phyloP scores from a whole-genome alignment of 2,888 invertebrate species.

The Pinctada fucata region DNA sequence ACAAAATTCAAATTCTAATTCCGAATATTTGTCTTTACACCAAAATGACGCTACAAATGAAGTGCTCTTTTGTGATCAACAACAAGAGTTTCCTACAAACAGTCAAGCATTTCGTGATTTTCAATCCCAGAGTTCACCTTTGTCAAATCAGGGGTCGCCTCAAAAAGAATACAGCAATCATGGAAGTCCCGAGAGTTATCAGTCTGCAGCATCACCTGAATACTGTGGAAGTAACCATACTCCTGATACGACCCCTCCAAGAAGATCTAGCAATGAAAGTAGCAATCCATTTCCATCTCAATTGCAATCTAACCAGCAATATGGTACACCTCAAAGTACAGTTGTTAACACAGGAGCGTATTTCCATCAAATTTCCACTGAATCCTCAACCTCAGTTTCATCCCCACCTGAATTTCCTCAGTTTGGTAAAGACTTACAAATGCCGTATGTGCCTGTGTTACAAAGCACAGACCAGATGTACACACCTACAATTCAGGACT shows the following conservation, averaged over 20 bases:
- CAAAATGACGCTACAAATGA: slow-evolving; percentile 6
- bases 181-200: slow-evolving; percentile 40
- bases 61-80: not conserved
- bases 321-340: not conserved
- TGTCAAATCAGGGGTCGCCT: slow-evolving; percentile 33
- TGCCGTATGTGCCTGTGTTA: slow-evolving; percentile 4
- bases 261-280: not conserved
- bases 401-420: not conserved
- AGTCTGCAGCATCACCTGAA: slow-evolving; percentile 38
- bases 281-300: slow-evolving; percentile 3
- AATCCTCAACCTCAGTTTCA: not conserved
- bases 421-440: not conserved
- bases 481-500: not conserved
- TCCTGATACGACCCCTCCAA: not conserved
- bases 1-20: too few relatives aligned
- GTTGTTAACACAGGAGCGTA: not conserved
- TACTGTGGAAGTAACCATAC: slow-evolving; percentile 17
- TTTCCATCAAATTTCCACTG: not conserved
- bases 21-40: too few relatives aligned
- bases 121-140: slow-evolving; percentile 27
- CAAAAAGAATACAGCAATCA: slow-evolving; percentile 41
- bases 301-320: slow-evolving; percentile 5
- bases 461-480: not conserved
- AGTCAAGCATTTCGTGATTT: slow-evolving; percentile 16
- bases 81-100: not conserved